Evolutionary conservation across 1,140 invertebrate species (phyloP).

Genomic region (Drosophila fuyamai): DNA sequence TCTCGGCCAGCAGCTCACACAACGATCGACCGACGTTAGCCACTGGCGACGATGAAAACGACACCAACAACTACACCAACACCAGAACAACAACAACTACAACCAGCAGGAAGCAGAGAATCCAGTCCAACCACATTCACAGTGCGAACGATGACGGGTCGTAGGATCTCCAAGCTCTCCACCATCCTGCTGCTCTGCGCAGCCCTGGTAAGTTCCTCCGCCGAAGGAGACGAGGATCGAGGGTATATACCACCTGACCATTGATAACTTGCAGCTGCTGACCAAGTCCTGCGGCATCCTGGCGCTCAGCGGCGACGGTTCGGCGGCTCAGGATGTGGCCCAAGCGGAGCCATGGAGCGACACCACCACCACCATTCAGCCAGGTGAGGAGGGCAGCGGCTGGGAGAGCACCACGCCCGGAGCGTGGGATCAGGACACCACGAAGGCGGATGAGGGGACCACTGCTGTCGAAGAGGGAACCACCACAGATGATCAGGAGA

Average conservation of each 20-base stretch:
- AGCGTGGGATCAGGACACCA: conserved; percentile 6
- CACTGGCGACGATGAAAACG: conserved; percentile 66
- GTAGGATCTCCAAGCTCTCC: conserved; percentile 38
- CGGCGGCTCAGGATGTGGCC: conserved; percentile 14
- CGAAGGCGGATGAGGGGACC: conserved; percentile 1
- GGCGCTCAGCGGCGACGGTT: conserved; percentile 55
- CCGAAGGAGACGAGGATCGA: neutral
- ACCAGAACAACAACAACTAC: conserved; percentile 4
- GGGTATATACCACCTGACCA: conserved; percentile 31
- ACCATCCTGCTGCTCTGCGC: conserved; percentile 57
- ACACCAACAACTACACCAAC: conserved; percentile 7
- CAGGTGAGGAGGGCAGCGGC: conserved; percentile 54
- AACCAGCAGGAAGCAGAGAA: neutral
- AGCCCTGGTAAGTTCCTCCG: conserved; percentile 54
- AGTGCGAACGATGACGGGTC: conserved; percentile 36
- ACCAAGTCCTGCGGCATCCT: conserved; percentile 65
- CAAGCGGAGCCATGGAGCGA: conserved; percentile 46
- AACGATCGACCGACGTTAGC: conserved; percentile 81
- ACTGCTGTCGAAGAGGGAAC: conserved; percentile 13
- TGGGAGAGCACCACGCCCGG: conserved; percentile 29
- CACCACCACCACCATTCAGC: conserved; percentile 35
- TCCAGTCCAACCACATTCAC: conserved; percentile 40
- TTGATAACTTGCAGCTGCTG: conserved; percentile 58
- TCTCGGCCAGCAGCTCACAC: conserved; percentile 60
- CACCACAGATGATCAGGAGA: conserved; percentile 11